Evolutionary conservation across 2,797 vertebrate species (phyloP).

Genomic region (Myripristis murdjan): DNA sequence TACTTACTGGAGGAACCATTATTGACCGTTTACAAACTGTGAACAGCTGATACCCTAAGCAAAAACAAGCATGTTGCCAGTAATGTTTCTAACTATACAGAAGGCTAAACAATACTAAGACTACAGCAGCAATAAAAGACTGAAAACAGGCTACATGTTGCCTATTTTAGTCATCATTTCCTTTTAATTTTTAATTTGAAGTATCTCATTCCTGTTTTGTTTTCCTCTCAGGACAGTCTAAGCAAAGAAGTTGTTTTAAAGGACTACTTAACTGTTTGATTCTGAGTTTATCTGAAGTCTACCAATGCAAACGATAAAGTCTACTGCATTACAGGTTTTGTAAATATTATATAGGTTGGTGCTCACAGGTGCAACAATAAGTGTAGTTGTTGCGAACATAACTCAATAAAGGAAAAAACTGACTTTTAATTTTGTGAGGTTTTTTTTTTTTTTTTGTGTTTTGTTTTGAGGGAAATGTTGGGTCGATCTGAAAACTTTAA

Average conservation of each 20-base stretch:
- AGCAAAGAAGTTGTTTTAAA: too few relatives aligned
- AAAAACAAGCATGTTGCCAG: slow-evolving; percentile 2
- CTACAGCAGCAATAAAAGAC: too few relatives aligned
- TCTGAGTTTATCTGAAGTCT: slow-evolving; percentile 12
- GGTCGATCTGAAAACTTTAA: slow-evolving; percentile 1
- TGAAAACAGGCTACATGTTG: too few relatives aligned
- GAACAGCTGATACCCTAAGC: neutral
- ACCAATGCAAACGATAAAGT: slow-evolving; percentile 6
- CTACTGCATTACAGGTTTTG: slow-evolving; percentile 29
- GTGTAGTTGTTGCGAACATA: neutral
- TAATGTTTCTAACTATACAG: neutral
- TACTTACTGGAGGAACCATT: neutral
- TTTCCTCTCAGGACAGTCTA: slow-evolving; percentile 43
- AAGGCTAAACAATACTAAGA: too few relatives aligned
- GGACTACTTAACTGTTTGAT: slow-evolving; percentile 25
- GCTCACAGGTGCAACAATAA: neutral
- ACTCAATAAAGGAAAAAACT: slow-evolving; percentile 22
- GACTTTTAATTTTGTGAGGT: neutral
- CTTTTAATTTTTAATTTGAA: neutral
- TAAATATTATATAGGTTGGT: slow-evolving; percentile 43
- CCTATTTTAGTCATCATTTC: too few relatives aligned
- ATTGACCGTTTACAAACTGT: slow-evolving; percentile 19
- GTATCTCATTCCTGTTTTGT: neutral
- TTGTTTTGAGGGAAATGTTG: neutral
- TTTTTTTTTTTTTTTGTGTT: slow-evolving; percentile 12